Evolutionary conservation across 92 coral and sea anemone genomes (phyloP), one percentile per base, ranked within the genome.

Genomic region (Zoanthus gigantus): DNA sequence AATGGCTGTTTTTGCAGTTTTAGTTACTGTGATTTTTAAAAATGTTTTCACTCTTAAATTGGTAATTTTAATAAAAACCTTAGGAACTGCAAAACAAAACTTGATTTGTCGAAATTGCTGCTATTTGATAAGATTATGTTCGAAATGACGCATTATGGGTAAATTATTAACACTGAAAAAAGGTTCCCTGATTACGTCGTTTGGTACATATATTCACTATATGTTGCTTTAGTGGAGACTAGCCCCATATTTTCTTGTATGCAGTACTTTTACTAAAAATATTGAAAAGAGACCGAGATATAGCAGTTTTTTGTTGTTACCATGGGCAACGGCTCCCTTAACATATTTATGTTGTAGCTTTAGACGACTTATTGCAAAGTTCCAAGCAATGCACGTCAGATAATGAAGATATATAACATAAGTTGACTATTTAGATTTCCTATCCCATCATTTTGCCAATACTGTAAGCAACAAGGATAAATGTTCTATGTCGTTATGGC

Each of bases 211-310:
- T 82, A 63, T 82, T 82, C 86, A 82, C 72, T 31, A 82, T 82
- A 65, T 82, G 86, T 82, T 63, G 86, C 73, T 60, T 63, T 63
- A 71, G 65, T 63, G 86, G 72, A 82, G 86, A 82, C 77, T 7
- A 82, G 77, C 71, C 86, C 71, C 86, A 3, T 80, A 46, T 80
- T 80, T 58, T 80, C 76, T 77, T 82, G 86, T 58, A 31, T 82
- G 73, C 74, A 82, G 34, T 32, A 65, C 31, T 82, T 82, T 58
- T 61, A 61, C 77, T 82, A 65, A 30, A 82, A 30, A 82, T 82
- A 82, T 82, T 65, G 86, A 66, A 82, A 82, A 65, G 86, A 77
- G 31, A 82, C 77, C 77, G 77, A 82, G 86, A 82, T 82, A 82
- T 82, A 29, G 73, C 86, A 82, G 86, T 79, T 52, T 81, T 81